Evolutionary conservation across 2,888 invertebrate species (phyloP), one percentile per base, ranked within the genome.

Genomic region (Phyto melanocephala): DNA sequence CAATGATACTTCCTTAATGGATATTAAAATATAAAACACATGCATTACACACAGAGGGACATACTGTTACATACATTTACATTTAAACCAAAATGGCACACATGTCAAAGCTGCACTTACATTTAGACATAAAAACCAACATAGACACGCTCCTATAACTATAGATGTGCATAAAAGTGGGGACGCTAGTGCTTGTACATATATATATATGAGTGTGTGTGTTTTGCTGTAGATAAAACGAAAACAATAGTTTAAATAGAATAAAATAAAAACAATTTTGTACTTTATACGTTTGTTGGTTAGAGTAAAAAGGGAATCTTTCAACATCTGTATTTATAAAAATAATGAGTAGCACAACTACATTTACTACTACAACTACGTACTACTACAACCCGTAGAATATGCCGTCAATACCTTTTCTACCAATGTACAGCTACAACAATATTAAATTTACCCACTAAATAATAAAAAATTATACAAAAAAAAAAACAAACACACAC

Each of bases 1-100:
- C 24, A 72, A 82, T 71, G 58, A 71, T 45, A 71, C 75, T 79
- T 79, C 75, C 60, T 71, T 79, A 82, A 82, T 82, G 82, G 82
- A 82, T 82, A 82, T 82, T 82, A 71, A 79, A 82, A 81, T 74
- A 71, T 71, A 78, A 77, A 28, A 28, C 6, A 28, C 3, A 28
- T 28, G 28, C 28, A 28, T 3, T n/a, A 63, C 35, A 45, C 68
- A 42, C 20, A 68, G 33, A 56, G 33, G 20, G 4, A 37, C 10
- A 37, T 8, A 20, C 33, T 28, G 28, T 33, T 15, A 50, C 33
- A 40, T 17, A 62, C 10, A 20, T 40, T 33, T 24, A 1, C 15
- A 33, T 33, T 7, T 11, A 28, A 28, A 33, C 45, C n/a, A n/a
- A 68, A 75, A 24, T 62, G 68, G 70, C 72, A 81, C 24, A 74